Base-by-base conservation (phyloP, 2,888 invertebrate species). In the Girardia tigrina region DNA sequence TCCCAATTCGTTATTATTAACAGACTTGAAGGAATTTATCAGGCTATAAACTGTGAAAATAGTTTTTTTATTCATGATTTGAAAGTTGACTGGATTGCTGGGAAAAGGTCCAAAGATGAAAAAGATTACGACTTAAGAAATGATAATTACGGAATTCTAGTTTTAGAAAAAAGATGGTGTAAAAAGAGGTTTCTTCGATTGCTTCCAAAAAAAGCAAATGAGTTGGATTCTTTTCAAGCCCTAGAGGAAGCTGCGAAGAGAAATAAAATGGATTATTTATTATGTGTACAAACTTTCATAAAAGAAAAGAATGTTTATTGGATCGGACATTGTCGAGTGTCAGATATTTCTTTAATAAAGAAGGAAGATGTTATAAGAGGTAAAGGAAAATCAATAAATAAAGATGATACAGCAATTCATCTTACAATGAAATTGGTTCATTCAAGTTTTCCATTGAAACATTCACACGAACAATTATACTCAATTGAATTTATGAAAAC, bases 381-480 rank as follows among this genome's bases (percentile, higher is more conserved):
- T n/a, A n/a, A n/a, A n/a, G n/a, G n/a, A n/a, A n/a, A n/a, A n/a
- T n/a, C n/a, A n/a, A 36, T 36, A 12, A 36, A 36, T 36, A 36
- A 16, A 12, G 16, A 36, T 36, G 23, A 56, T 56, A n/a, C n/a
- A 2, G 23, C n/a, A 20, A 56, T 56, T 8, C 56, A 56, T 56
- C 23, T 56, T 20, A 56, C 56, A n/a, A 20, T 56, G n/a, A 56
- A 56, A 56, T 16, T 56, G n/a, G 56, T 56, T 12, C 56, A 56
- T 56, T 56, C 56, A 23, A 56, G n/a, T 56, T 56, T 56, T 56
- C 56, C 56, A 6, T 20, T 56, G n/a, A 56, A 56, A 56, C n/a
- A 56, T 8, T 56, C 23, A 56, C 20, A 56, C 6, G 23, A 56
- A 20, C 56, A 56, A 56, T 2, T 20, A 56, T 56, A 8, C n/a